Conservation (phyloP, 2,888 invertebrate species). For the Darwinula stevensoni region DNA sequence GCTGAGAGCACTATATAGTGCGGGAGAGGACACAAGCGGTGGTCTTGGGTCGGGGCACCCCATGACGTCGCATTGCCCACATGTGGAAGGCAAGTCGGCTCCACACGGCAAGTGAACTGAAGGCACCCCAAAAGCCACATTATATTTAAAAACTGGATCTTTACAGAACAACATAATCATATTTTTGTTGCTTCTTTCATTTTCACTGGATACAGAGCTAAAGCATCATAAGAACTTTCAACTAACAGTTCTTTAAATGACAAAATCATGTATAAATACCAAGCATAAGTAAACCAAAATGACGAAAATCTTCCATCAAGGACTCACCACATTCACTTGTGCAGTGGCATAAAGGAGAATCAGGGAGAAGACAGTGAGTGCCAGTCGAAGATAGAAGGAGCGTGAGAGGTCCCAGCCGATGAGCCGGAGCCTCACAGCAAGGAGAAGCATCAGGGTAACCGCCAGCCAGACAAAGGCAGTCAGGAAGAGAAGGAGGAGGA, state of each 20-base stretch:
- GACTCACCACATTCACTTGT: constrained; percentile 69
- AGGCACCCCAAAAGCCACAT: neutral
- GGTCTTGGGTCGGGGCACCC: constrained; percentile 22
- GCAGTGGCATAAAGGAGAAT: constrained; percentile 60
- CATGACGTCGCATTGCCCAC: constrained; percentile 7
- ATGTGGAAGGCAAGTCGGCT: constrained; percentile 14
- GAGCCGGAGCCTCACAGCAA: constrained; percentile 52
- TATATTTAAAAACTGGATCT: too few relatives aligned
- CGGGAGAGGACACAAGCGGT: constrained; percentile 51
- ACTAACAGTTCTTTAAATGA: too few relatives aligned
- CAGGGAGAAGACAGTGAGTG: constrained; percentile 59
- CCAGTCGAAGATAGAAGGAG: constrained; percentile 47
- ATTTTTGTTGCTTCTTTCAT: too few relatives aligned
- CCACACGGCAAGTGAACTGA: constrained; percentile 31
- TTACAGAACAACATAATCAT: neutral
- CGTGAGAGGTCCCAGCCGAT: constrained; percentile 60
- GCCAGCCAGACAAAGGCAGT: constrained; percentile 74
- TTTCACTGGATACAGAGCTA: too few relatives aligned
- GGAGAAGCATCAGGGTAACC: constrained; percentile 46
- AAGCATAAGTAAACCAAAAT: neutral
- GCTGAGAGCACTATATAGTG: constrained; percentile 62
- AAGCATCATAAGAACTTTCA: too few relatives aligned
- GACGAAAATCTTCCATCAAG: neutral
- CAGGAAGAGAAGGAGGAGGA: constrained; percentile 50
- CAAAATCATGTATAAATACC: too few relatives aligned